Percentiles rank a stretch among this genome's conserved stretches.
Conservation (phyloP, 2,888 invertebrate genomes). For the Tetragonula carbonaria region DNA sequence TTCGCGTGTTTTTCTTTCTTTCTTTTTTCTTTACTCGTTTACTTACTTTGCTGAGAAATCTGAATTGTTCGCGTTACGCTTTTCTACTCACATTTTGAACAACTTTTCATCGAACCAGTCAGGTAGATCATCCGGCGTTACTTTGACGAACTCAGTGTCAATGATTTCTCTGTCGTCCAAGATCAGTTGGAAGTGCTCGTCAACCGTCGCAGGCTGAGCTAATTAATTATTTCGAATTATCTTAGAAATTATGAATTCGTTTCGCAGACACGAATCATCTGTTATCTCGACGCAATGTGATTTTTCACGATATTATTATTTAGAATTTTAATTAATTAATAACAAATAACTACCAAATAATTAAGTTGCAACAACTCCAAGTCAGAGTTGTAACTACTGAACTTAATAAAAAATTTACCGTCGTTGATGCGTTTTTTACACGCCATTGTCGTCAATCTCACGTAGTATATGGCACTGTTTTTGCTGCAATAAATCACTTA, state of each 20-base stretch:
- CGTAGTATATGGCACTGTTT: no score
- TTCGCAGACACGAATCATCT: background rate
- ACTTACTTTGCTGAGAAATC: no score
- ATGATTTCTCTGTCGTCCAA: conserved; percentile 58
- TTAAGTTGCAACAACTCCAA: no score
- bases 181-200: conserved; percentile 71
- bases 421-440: conserved; percentile 62
- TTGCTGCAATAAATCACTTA: no score
- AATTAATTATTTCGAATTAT: background rate
- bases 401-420: conserved; percentile 41
- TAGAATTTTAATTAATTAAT: no score
- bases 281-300: rapidly evolving
- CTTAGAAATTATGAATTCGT: background rate
- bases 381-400: no score
- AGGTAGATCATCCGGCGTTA: conserved; percentile 85
- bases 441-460: background rate
- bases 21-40: no score
- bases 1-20: background rate
- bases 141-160: conserved; percentile 44
- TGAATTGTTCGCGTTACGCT: background rate
- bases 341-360: no score
- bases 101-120: conserved; percentile 88
- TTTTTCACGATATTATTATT: no score
- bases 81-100: conserved; percentile 81
- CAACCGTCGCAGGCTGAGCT: conserved; percentile 73